A percentile compares a stretch with the other conserved stretches of the same genome.
These are phyloP conservation scores for Hippocampus mohnikei DNA, from an alignment of 2,113 vertebrate species.

Conservation along the genomic window DNA sequence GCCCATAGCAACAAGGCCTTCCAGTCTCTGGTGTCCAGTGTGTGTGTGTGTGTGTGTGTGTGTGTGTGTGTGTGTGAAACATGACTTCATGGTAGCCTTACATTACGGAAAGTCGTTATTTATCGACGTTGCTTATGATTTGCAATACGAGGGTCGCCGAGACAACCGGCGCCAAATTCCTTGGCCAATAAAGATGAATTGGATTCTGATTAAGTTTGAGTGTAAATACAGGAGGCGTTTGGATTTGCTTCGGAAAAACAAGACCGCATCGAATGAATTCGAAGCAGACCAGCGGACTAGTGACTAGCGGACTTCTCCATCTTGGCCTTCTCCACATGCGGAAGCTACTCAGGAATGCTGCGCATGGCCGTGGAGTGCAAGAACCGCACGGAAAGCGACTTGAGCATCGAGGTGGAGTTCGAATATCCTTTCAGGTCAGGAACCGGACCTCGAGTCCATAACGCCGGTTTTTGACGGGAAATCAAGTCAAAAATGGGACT, in stretches of 20 bases:
- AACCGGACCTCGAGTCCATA: background rate
- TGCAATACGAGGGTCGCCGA: no score
- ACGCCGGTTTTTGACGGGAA: no score
- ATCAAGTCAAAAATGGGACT: no score
- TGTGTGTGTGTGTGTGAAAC: background rate
- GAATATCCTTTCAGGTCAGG: constrained; percentile 89
- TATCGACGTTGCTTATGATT: no score
- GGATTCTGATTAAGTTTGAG: background rate
- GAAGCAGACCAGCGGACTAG: background rate
- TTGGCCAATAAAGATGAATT: no score
- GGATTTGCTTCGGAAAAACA: background rate
- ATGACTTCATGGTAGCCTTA: no score
- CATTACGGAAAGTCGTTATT: no score
- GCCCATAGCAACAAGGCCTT: constrained; percentile 36
- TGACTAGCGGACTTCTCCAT: constrained; percentile 82
- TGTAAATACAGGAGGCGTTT: background rate
- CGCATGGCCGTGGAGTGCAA: constrained; percentile 84
- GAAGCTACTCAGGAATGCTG: constrained; percentile 86
- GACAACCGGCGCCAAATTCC: no score
- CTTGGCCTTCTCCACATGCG: constrained; percentile 90
- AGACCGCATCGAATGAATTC: background rate
- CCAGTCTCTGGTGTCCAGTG: constrained; percentile 7
- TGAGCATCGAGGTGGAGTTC: constrained; percentile 83
- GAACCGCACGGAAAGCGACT: constrained; percentile 81
- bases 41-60: background rate